Base-by-base conservation (phyloP, 2,888 invertebrate species). In the Erebia palarica region DNA sequence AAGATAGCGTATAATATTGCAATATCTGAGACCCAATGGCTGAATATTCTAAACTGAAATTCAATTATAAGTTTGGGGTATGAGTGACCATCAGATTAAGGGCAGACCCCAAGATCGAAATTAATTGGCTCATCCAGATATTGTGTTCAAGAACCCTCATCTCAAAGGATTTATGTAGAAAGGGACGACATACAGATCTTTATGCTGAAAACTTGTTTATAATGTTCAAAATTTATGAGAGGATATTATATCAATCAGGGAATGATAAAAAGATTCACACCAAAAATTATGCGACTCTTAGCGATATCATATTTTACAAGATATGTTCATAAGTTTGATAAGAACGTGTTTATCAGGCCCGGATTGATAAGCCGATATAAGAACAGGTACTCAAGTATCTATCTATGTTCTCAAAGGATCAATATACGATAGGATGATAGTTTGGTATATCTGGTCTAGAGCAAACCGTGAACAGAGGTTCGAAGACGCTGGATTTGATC, bases 71-170 rank as follows among this genome's bases (percentile, higher is more conserved):
- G 86, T 86, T 91, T 89, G 80, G 85, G 86, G 87, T 85, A 86
- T 86, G 86, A 90, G 86, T 90, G 89, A 90, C 91, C 90, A 89
- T 89, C 90, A 88, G 89, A 90, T 91, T 91, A 89, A 86, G 86
- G 87, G 82, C 78, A 81, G 82, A 81, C 82, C 84, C 83, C 82
- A 81, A 86, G 87, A 89, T 90, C 84, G 82, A 87, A 89, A 90
- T 90, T 91, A 91, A 90, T 91, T 91, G 89, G 89, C 85, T 89
- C 86, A 88, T 89, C 87, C 87, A 88, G 88, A 88, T 89, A 90
- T 89, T 89, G 84, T 84, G 80, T 79, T 80, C 78, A 81, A 85
- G 86, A 77, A 90, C 88, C 88, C 88, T 89, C 88, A 86, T 90
- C 88, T 86, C 81, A 75, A 76, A 83, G 84, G 88, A 90, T 90